Evolutionary conservation across 1,140 invertebrate species (phyloP).

Genomic region (Colletes latitarsis): DNA sequence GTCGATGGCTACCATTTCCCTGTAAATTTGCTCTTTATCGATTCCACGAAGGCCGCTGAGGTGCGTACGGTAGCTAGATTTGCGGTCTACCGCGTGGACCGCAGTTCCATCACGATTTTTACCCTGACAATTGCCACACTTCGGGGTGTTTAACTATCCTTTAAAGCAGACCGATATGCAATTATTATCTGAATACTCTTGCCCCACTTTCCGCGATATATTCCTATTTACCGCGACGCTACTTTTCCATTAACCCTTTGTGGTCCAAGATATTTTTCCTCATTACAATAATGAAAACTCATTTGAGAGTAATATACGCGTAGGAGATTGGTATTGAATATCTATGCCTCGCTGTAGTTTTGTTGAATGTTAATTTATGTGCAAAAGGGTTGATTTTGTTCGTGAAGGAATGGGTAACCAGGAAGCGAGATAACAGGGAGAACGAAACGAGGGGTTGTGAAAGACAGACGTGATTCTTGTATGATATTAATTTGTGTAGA

Average conservation of each 20-base stretch:
- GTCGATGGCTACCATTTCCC: slow-evolving; percentile 32
- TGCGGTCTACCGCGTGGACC: slow-evolving; percentile 59
- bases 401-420: no score
- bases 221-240: neutral
- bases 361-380: no score
- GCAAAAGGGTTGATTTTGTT: no score
- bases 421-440: no score
- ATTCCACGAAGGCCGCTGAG: slow-evolving; percentile 58
- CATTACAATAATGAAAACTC: neutral
- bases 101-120: slow-evolving; percentile 65
- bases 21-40: slow-evolving; percentile 56
- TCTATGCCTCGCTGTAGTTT: no score
- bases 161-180: slow-evolving; percentile 45
- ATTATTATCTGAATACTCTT: slow-evolving; percentile 41
- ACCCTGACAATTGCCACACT: slow-evolving; percentile 53
- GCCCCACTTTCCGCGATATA: neutral
- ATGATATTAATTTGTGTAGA: no score
- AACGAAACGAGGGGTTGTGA: no score
- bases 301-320: neutral
- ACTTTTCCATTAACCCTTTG: neutral
- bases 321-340: no score
- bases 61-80: slow-evolving; percentile 59
- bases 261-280: neutral
- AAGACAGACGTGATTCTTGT: no score
- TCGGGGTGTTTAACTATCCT: slow-evolving; percentile 63